A percentile compares a stretch with the other conserved stretches of the same genome.
phyloP scores from a whole-genome alignment of 2,888 invertebrate species.

The Scelioninae gen. 1 region DNA sequence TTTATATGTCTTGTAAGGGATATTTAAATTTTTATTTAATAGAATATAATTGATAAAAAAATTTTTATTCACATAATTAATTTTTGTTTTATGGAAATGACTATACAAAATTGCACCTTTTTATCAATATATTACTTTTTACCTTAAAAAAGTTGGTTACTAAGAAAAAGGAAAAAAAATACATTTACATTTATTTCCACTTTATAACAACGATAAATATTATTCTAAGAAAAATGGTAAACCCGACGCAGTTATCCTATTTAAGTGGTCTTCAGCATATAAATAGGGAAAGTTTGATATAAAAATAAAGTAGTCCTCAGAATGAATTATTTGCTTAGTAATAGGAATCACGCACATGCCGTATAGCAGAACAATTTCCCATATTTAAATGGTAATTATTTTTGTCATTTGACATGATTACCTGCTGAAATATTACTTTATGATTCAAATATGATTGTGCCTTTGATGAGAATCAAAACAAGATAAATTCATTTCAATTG shows the following conservation, averaged over 20 bases:
- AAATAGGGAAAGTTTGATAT: conserved; percentile 41
- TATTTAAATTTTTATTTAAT: too few species aligned
- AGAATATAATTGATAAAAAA: too few species aligned
- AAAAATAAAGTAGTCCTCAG: conserved; percentile 27
- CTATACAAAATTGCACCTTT: too few species aligned
- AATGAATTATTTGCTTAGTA: conserved; percentile 28
- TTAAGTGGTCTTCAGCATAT: conserved; percentile 22
- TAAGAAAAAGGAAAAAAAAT: background rate
- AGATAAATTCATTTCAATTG: conserved; percentile 16
- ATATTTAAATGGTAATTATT: conserved; percentile 38
- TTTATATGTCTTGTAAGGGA: too few species aligned
- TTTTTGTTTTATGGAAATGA: too few species aligned
- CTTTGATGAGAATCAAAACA: conserved; percentile 2
- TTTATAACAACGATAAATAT: conserved; percentile 1
- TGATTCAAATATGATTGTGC: background rate
- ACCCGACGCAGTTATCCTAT: background rate
- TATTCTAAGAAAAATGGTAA: background rate
- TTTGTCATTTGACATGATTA: conserved; percentile 39
- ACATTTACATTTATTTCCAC: background rate
- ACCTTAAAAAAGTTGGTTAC: too few species aligned
- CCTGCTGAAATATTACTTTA: conserved; percentile 5
- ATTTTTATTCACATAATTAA: too few species aligned
- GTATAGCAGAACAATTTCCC: background rate
- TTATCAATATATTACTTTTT: too few species aligned
- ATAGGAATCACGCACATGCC: conserved; percentile 7